phyloP scores from a whole-genome alignment of 2,888 invertebrate species.

The Ethmia dodecea region DNA sequence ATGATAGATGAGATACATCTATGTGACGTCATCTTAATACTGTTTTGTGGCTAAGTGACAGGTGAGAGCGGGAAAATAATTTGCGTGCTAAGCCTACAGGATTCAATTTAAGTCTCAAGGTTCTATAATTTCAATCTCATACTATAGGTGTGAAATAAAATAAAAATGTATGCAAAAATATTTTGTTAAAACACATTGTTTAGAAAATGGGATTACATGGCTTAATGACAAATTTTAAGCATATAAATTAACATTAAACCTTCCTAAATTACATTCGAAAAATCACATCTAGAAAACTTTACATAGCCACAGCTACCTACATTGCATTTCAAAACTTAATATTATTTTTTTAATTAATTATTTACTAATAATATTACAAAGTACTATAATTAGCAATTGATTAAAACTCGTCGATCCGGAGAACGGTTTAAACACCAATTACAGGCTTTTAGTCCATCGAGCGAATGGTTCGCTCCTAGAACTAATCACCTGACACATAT shows the following conservation, averaged over 20 bases:
- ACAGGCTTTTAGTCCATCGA: constrained; percentile 11
- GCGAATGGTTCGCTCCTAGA: constrained; percentile 10
- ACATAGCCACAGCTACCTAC: constrained; percentile 34
- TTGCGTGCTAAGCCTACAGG: too few relatives aligned
- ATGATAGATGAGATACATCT: too few relatives aligned
- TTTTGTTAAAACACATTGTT: constrained; percentile 48
- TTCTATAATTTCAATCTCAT: too few relatives aligned
- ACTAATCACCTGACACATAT: constrained; percentile 11
- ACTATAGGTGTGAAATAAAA: constrained; percentile 3
- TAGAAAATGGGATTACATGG: constrained; percentile 47
- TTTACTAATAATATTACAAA: constrained; percentile 27
- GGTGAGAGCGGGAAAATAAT: too few relatives aligned
- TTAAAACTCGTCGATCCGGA: constrained; percentile 7
- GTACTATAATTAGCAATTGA: constrained; percentile 15
- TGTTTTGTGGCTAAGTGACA: too few relatives aligned
- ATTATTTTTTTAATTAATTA: constrained; percentile 27
- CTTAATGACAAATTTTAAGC: constrained; percentile 36
- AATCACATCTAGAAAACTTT: constrained; percentile 38
- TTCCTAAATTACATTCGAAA: constrained; percentile 38
- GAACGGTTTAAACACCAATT: constrained; percentile 13
- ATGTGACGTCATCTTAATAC: too few relatives aligned
- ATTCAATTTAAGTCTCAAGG: too few relatives aligned
- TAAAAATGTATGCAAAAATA: constrained; percentile 39
- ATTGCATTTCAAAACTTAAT: constrained; percentile 38
- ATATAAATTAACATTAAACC: constrained; percentile 32